These are phyloP conservation scores for Tenthredo distinguenda DNA, from an alignment of 2,888 invertebrate species.

Conservation along the genomic window DNA sequence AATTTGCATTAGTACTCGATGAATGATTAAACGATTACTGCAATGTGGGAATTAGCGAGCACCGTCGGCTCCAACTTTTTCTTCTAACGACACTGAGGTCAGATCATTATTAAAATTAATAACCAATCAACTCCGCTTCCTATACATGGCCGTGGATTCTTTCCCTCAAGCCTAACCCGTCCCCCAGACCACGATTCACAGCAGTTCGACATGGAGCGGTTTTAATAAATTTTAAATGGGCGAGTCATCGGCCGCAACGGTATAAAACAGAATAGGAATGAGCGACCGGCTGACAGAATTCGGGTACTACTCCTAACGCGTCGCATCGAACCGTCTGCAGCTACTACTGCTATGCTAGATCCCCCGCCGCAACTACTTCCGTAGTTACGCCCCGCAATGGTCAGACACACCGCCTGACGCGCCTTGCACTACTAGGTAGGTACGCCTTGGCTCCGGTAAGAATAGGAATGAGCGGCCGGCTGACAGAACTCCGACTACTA, in stretches of 20 bases:
- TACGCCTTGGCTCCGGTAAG: too few species aligned
- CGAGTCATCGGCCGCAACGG: not conserved
- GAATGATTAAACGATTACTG: not conserved
- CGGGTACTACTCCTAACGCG: not conserved
- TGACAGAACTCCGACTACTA: not conserved
- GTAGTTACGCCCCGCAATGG: conserved; percentile 34
- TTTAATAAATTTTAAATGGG: not conserved
- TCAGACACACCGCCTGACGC: conserved; percentile 5
- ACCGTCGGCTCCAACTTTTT: not conserved
- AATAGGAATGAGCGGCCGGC: not conserved
- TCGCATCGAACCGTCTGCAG: not conserved
- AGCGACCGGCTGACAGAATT: not conserved
- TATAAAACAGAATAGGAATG: not conserved
- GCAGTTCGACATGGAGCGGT: too few species aligned
- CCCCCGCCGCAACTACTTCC: conserved; percentile 4
- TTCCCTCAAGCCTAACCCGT: not conserved
- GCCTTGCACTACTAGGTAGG: not conserved
- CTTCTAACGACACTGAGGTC: not conserved
- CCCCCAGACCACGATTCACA: not conserved
- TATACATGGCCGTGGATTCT: not conserved
- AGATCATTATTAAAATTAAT: not conserved
- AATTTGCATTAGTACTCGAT: not conserved
- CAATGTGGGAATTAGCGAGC: not conserved
- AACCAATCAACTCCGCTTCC: not conserved
- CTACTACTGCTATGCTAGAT: conserved; percentile 35